These are phyloP conservation scores for Drosophila lacertosa DNA, from an alignment of 1,140 invertebrate genomes.

Conservation along the genomic window DNA sequence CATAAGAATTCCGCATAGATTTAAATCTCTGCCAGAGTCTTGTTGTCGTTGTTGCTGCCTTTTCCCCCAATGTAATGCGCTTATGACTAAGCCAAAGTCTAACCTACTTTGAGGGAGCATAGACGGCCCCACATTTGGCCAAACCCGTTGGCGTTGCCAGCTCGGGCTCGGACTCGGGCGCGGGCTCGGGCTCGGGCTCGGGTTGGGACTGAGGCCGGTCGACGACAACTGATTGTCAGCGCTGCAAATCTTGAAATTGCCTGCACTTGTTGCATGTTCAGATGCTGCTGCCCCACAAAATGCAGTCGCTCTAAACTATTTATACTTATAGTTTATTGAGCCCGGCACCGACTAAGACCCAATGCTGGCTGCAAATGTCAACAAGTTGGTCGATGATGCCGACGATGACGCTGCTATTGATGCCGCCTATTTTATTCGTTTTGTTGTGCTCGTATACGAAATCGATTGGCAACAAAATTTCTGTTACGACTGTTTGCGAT, in stretches of 20 bases:
- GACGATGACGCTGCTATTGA: conserved; percentile 64
- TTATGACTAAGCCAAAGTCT: conserved; percentile 51
- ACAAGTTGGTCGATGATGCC: conserved; percentile 59
- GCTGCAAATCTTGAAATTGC: conserved; percentile 33
- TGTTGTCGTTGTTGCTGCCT: conserved; percentile 3
- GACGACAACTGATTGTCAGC: conserved; percentile 53
- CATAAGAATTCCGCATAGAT: conserved; percentile 44
- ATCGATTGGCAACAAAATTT: conserved; percentile 80
- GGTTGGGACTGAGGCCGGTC: not conserved
- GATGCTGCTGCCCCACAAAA: conserved; percentile 63
- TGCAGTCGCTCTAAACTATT: conserved; percentile 67
- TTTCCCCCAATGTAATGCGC: conserved; percentile 36
- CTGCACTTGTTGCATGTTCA: conserved; percentile 69
- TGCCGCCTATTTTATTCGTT: conserved; percentile 59
- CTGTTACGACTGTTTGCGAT: conserved; percentile 61
- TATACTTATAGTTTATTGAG: conserved; percentile 75
- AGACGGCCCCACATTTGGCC: conserved; percentile 34
- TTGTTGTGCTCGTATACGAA: conserved; percentile 54
- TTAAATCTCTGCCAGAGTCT: conserved; percentile 24
- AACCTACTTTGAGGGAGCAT: conserved; percentile 49
- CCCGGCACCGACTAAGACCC: conserved; percentile 34
- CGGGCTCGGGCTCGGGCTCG: not conserved
- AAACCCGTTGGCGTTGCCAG: conserved; percentile 36
- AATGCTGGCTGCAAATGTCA: conserved; percentile 78
- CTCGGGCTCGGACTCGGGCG: not conserved